These are phyloP conservation scores for Peromyscus californicus DNA, from an alignment of 2,113 vertebrate genomes.

Conservation along the genomic window DNA sequence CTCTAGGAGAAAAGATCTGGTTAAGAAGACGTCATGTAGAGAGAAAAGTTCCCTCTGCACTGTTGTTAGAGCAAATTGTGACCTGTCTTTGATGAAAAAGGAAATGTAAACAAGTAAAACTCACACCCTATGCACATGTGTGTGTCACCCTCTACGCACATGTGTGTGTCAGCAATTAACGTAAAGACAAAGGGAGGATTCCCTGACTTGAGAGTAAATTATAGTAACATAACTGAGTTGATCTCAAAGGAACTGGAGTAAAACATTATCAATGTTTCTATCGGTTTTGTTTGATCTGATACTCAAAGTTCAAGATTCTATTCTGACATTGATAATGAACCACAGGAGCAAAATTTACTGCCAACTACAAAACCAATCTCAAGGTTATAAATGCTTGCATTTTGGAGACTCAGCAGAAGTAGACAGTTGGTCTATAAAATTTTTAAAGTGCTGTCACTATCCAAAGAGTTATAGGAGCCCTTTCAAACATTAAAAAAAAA, in stretches of 20 bases:
- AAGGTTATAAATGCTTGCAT: slow-evolving; percentile 47
- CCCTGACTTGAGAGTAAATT: slow-evolving; percentile 17
- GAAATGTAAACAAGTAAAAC: slow-evolving; percentile 52
- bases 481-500: slow-evolving; percentile 49
- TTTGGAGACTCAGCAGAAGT: slow-evolving; percentile 59
- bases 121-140: background rate
- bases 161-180: background rate
- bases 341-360: slow-evolving; percentile 47
- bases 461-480: slow-evolving; percentile 39
- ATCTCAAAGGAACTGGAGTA: slow-evolving; percentile 48
- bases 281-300: slow-evolving; percentile 51
- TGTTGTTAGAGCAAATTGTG: background rate
- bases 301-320: slow-evolving; percentile 57
- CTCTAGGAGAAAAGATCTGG: background rate
- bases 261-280: slow-evolving; percentile 8
- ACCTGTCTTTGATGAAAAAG: slow-evolving; percentile 45
- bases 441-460: slow-evolving; percentile 40
- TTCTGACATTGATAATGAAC: slow-evolving; percentile 31
- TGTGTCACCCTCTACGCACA: background rate
- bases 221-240: background rate
- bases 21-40: background rate
- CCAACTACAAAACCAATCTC: slow-evolving; percentile 37
- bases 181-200: slow-evolving; percentile 49
- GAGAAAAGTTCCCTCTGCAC: background rate
- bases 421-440: slow-evolving; percentile 33